Conservation (phyloP, 2,888 invertebrate species). For the Aphidius colemani region DNA sequence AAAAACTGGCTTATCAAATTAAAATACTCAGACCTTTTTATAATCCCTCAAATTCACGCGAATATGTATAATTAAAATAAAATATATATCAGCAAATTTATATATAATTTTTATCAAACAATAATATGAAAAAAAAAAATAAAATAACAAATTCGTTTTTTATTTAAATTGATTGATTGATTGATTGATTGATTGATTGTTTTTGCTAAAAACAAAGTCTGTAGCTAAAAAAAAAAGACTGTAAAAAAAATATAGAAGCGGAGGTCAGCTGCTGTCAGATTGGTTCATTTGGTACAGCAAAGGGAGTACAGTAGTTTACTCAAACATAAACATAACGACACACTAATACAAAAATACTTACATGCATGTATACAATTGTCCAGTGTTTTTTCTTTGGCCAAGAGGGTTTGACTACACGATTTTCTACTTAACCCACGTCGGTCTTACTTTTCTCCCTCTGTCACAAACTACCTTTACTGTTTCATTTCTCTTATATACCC, state of each 20-base stretch:
- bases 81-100: too few species aligned
- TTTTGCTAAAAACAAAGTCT: constrained; percentile 20
- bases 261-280: constrained; percentile 54
- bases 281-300: constrained; percentile 19
- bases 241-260: constrained; percentile 21
- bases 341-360: constrained; percentile 3
- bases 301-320: not conserved
- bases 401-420: constrained; percentile 53
- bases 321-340: too few species aligned
- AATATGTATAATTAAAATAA: constrained; percentile 36
- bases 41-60: constrained; percentile 44
- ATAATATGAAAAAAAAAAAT: too few species aligned
- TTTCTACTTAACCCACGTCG: constrained; percentile 57
- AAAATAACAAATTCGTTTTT: too few species aligned
- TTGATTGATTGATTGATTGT: constrained; percentile 23
- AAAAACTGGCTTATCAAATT: constrained; percentile 52
- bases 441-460: constrained; percentile 30
- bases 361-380: constrained; percentile 7
- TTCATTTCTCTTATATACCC: too few species aligned
- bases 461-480: too few species aligned
- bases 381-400: constrained; percentile 38
- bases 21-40: constrained; percentile 39
- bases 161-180: not conserved
- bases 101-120: too few species aligned
- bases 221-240: constrained; percentile 2